Evolutionary conservation across 2,113 vertebrate genomes (phyloP).

Genomic region (Talpa occidentalis): DNA sequence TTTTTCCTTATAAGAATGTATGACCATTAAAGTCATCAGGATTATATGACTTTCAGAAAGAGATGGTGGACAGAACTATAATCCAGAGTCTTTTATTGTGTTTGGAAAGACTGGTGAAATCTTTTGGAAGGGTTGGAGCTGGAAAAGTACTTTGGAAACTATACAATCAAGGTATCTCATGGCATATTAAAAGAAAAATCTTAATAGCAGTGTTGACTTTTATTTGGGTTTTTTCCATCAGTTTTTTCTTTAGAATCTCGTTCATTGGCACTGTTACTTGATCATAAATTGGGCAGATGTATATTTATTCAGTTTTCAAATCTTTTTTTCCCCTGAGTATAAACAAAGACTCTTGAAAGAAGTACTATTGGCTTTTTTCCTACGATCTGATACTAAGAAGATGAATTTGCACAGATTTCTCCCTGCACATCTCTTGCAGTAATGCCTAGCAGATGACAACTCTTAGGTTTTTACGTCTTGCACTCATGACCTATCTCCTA

Average conservation of each 20-base stretch:
- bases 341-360: conserved; percentile 66
- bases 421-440: conserved; percentile 63
- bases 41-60: conserved; percentile 80
- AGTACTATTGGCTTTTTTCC: background rate
- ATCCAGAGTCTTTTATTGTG: conserved; percentile 75
- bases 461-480: conserved; percentile 71
- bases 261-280: conserved; percentile 44
- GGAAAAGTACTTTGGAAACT: conserved; percentile 77
- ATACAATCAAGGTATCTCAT: conserved; percentile 77
- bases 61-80: conserved; percentile 59
- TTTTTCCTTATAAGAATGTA: conserved; percentile 75
- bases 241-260: conserved; percentile 56
- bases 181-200: conserved; percentile 82
- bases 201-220: conserved; percentile 77
- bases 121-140: conserved; percentile 73
- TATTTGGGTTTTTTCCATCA: conserved; percentile 67
- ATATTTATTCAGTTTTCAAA: conserved; percentile 60
- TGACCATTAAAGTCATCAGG: conserved; percentile 72
- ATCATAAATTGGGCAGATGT: conserved; percentile 23
- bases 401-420: conserved; percentile 68
- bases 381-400: conserved; percentile 66
- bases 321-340: conserved; percentile 45
- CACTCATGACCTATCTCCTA: conserved; percentile 10
- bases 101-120: conserved; percentile 72
- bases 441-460: conserved; percentile 72